Base-by-base conservation (phyloP, 2,888 invertebrate species). In the Eilema depressum region DNA sequence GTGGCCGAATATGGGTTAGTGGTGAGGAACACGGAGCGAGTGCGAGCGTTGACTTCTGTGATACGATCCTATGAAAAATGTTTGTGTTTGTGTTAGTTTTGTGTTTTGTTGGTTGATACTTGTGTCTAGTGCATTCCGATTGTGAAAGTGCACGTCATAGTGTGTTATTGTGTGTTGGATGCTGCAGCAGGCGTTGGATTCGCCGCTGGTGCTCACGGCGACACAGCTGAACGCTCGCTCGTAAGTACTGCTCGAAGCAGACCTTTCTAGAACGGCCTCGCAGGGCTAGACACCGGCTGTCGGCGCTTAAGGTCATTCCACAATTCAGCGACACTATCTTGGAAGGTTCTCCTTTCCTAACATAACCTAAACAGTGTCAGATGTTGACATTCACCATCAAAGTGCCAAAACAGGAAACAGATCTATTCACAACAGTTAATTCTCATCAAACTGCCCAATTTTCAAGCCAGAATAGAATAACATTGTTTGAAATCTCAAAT, bases 1-100 rank as follows among this genome's bases (percentile, higher is more conserved):
- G 89, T 89, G 90, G 85, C 90, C 91, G 92, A 93, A 94, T 93
- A 94, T 94, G 94, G 95, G 94, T 94, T 94, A 95, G 93, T 90
- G 91, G 87, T 86, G 89, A 89, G 89, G 89, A 88, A 88, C 88
- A 87, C 83, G 82, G 88, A 86, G 85, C 84, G 86, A 85, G 88
- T 86, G 89, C 88, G 86, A 88, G 85, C 85, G 88, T 88, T 86
- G 88, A 88, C 85, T 86, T 86, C 86, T 86, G 90, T 91, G 89
- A 88, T 89, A 88, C 82, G 74, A 82, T 83, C 74, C 79, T 81
- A 79, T 82, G 79, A 78, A 81, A 84, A 87, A 86, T 90, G 87
- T 88, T 88, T 85, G 84, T 88, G 86, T 86, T 86, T 83, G 86
- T 87, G 86, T 82, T 85, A 85, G 84, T 89, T 89, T 87, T 89